Evolutionary conservation across 2,797 vertebrate genomes (phyloP), one percentile per base, ranked within the genome.

Genomic region (Protonibea diacanthus): DNA sequence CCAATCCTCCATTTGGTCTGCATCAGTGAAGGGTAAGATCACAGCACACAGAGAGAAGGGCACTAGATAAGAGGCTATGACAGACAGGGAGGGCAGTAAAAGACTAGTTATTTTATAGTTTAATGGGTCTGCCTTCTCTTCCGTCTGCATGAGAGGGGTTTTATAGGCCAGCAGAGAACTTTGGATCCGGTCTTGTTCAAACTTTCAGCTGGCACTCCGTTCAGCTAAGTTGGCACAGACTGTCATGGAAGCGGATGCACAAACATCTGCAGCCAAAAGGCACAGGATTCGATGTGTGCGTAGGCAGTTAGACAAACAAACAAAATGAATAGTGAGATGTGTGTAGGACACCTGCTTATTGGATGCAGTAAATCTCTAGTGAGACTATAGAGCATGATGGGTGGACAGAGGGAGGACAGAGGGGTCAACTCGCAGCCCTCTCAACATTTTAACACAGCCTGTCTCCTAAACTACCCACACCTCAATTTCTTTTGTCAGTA

Each of bases 1-100:
- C 25, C 73, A 81, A 79, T 83, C 70, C 71, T 84, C 85, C 91
- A 90, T 94, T 92, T 94, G 93, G 89, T 93, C 74, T 91, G 82
- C 86, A 91, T 93, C 89, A 92, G 85, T 29, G 62, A 76, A 84
- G 83, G 71, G 70, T 83, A 82, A 87, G 86, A 86, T 91, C 87
- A 89, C 71, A 89, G 85, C 73, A 52, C 62, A 81, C 40, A 74
- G 42, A 74, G 45, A 76, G 74, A 61, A 73, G 72, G 78, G 68
- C 88, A 85, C 77, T 62, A 84, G 91, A 92, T 92, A 91, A 92
- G 88, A 88, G 71, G 67, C 76, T 80, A 72, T 69, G 80, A 89
- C 81, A 82, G 85, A 86, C 82, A 73, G 70, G 27, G 63, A 84
- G 74, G 38, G 79, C 82, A 80, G 81, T 88, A 81, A 88, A 90